Conservation (phyloP, 2,797 vertebrate species). For the Oryzias dopingdopingensis region DNA sequence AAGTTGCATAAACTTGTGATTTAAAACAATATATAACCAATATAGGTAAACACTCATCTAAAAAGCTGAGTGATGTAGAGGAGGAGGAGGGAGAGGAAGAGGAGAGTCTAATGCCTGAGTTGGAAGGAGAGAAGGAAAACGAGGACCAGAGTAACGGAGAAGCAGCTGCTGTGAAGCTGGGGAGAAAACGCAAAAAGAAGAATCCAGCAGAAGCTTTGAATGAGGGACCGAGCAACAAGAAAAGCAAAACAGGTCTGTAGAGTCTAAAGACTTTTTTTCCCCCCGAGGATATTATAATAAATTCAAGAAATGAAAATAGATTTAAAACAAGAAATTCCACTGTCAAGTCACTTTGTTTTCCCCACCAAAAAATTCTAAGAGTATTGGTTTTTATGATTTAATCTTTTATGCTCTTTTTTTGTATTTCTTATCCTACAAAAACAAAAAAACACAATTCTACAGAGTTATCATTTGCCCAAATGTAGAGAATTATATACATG, state of each 20-base stretch:
- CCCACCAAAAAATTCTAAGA: too few relatives aligned
- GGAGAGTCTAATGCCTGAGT: slow-evolving; percentile 65
- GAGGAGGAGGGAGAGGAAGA: slow-evolving; percentile 77
- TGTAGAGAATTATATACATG: too few relatives aligned
- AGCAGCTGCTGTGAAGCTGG: slow-evolving; percentile 43
- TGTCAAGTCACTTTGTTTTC: too few relatives aligned
- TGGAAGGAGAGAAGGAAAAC: slow-evolving; percentile 85
- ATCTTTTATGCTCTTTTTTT: too few relatives aligned
- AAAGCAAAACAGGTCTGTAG: slow-evolving; percentile 31
- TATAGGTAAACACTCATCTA: slow-evolving; percentile 57
- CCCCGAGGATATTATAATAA: too few relatives aligned
- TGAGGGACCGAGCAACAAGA: slow-evolving; percentile 46
- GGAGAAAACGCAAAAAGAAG: slow-evolving; percentile 76
- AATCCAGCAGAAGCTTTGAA: slow-evolving; percentile 23
- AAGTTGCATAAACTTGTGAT: background rate
- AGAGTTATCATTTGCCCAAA: too few relatives aligned
- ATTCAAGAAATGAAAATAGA: too few relatives aligned
- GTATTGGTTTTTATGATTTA: too few relatives aligned
- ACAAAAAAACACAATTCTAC: too few relatives aligned
- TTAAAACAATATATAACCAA: background rate
- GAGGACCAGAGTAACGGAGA: slow-evolving; percentile 72
- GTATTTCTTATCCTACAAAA: too few relatives aligned
- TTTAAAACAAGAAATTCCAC: too few relatives aligned
- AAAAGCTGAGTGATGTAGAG: slow-evolving; percentile 63
- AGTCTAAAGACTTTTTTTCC: background rate